Conservation (phyloP, 23 tunicate species). For the Diplosoma virens region DNA sequence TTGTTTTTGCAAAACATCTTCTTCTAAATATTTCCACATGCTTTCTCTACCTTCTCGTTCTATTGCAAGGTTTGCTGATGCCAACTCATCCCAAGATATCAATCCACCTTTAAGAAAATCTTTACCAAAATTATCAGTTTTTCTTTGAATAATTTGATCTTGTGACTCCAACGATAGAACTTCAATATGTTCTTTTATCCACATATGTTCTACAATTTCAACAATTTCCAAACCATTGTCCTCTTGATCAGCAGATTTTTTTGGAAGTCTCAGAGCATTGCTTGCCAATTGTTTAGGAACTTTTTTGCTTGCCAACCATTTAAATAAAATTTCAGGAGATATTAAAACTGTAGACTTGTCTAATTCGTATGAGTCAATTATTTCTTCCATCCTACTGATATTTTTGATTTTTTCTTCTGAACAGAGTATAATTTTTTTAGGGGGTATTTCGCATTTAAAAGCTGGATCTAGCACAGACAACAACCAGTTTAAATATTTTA, state of each 20-base stretch:
- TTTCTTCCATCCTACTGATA: too few species aligned
- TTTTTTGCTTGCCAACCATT: too few species aligned
- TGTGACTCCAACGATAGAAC: slow-evolving; percentile 9
- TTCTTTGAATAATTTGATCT: not conserved
- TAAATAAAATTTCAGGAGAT: too few species aligned
- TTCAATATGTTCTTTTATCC: slow-evolving; percentile 27
- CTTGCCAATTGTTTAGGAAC: too few species aligned
- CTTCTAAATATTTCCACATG: not conserved
- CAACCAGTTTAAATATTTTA: slow-evolving; percentile 5
- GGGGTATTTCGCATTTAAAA: not conserved
- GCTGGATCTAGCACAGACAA: not conserved
- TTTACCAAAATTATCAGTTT: slow-evolving; percentile 9
- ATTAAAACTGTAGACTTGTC: too few species aligned
- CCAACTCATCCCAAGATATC: slow-evolving; percentile 59
- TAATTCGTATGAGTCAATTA: too few species aligned
- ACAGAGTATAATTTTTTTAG: slow-evolving; percentile 13
- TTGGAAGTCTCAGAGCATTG: too few species aligned
- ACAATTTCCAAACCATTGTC: not conserved
- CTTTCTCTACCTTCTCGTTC: slow-evolving; percentile 17
- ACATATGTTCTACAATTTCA: not conserved
- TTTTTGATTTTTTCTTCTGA: too few species aligned
- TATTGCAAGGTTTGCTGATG: slow-evolving; percentile 22
- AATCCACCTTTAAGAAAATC: slow-evolving; percentile 51
- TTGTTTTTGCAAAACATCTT: not conserved
- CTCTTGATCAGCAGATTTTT: not conserved